Conservation (phyloP, 2,113 vertebrate species). For the Phrynocephalus versicolor region DNA sequence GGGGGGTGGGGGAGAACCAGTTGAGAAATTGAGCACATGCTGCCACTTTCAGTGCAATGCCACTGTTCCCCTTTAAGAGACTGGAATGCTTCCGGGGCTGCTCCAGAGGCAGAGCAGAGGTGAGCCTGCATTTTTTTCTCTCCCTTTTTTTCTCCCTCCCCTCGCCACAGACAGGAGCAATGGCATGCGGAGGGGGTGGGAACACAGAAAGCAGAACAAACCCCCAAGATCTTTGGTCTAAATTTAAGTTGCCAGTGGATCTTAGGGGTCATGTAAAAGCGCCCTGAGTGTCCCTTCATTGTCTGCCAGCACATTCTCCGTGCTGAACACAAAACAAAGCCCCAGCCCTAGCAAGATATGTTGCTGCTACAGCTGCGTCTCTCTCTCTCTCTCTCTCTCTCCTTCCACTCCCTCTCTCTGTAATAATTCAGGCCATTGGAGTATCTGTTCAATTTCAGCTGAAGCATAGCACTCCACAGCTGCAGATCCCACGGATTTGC, state of each 20-base stretch:
- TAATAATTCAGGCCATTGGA: background rate
- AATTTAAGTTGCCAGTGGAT: too few species aligned
- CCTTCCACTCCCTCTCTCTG: background rate
- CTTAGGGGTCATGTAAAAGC: too few species aligned
- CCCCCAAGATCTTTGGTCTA: too few species aligned
- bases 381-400: background rate
- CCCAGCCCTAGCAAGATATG: background rate
- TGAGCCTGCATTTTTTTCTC: too few species aligned
- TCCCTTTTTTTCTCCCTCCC: too few species aligned
- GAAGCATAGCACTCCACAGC: background rate
- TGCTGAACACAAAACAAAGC: background rate
- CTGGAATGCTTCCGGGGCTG: too few species aligned
- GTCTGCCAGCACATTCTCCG: background rate
- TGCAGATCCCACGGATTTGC: background rate
- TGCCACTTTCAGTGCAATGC: background rate
- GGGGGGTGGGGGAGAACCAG: too few species aligned
- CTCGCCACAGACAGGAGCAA: too few species aligned
- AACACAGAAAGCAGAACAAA: too few species aligned
- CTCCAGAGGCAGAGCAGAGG: too few species aligned
- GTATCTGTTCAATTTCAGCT: constrained; percentile 1
- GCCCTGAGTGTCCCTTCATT: background rate
- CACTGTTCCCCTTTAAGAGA: too few species aligned
- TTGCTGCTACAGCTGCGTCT: background rate
- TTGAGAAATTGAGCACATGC: background rate
- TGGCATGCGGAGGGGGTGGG: too few species aligned